Evolutionary conservation across 2,797 vertebrate genomes (phyloP).

Genomic region (Alfaro cultratus): DNA sequence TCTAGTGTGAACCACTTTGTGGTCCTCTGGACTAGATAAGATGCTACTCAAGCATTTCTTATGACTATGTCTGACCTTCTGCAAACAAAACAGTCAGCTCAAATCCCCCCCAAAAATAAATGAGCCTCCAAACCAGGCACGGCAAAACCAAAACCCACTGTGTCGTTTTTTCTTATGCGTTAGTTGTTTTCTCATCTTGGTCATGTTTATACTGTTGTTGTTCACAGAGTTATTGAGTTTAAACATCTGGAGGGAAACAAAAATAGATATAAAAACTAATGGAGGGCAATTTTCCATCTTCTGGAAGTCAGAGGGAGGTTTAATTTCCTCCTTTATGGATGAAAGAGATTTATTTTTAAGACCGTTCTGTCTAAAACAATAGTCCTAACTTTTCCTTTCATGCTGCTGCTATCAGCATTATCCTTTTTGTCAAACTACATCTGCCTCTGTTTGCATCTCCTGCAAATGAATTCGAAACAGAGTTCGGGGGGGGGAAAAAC

Average conservation of each 20-base stretch:
- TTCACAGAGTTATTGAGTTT: slow-evolving; percentile 6
- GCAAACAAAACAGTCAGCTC: not conserved
- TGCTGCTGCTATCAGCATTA: slow-evolving; percentile 71
- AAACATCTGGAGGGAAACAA: not conserved
- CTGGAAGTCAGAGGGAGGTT: slow-evolving; percentile 12
- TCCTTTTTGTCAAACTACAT: slow-evolving; percentile 82
- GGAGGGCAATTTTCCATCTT: slow-evolving; percentile 7
- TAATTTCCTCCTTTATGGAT: slow-evolving; percentile 32
- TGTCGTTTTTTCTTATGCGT: not conserved
- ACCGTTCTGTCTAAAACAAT: slow-evolving; percentile 51
- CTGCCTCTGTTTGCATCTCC: slow-evolving; percentile 72
- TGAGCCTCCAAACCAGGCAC: not conserved
- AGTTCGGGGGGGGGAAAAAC: slow-evolving; percentile 46
- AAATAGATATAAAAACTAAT: slow-evolving; percentile 8
- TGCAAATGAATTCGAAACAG: slow-evolving; percentile 91
- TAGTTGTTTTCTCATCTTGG: not conserved
- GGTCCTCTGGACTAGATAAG: too few species aligned
- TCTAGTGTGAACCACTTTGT: not conserved
- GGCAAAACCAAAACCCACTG: not conserved
- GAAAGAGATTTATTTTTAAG: slow-evolving; percentile 37
- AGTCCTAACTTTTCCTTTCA: slow-evolving; percentile 54
- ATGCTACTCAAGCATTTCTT: too few species aligned
- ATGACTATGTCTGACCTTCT: not conserved
- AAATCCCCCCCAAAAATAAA: not conserved
- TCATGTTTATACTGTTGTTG: not conserved